Percentiles rank a stretch among this genome's conserved stretches.
Conservation (phyloP, 2,888 invertebrate genomes). For the Macropis europaea region DNA sequence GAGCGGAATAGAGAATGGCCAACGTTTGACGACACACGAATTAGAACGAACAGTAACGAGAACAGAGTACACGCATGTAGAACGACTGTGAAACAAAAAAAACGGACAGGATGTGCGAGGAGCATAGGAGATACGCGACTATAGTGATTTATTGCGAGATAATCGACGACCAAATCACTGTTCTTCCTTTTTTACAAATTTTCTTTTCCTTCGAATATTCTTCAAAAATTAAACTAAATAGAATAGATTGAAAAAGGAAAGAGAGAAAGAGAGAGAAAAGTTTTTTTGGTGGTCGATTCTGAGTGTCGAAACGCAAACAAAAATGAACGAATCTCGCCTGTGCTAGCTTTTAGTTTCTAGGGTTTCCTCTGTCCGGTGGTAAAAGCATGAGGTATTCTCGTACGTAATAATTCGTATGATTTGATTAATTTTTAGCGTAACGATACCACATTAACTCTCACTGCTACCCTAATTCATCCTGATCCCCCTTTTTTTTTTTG, state of each 20-base stretch:
- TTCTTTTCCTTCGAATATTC: background rate
- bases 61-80: background rate
- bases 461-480: background rate
- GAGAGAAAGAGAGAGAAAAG: slow-evolving; percentile 35
- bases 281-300: slow-evolving; percentile 42
- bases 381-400: slow-evolving; percentile 79
- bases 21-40: slow-evolving; percentile 22
- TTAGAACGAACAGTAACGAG: background rate
- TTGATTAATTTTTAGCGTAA: slow-evolving; percentile 71
- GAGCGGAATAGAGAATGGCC: slow-evolving; percentile 3
- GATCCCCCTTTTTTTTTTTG: slow-evolving; percentile 1
- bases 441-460: slow-evolving; percentile 76
- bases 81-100: background rate
- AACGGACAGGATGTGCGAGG: background rate
- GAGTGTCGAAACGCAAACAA: slow-evolving; percentile 41
- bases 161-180: background rate
- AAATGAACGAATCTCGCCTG: slow-evolving; percentile 70
- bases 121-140: background rate
- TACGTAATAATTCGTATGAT: slow-evolving; percentile 77
- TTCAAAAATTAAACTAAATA: too few relatives aligned
- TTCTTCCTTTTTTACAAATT: slow-evolving; percentile 23
- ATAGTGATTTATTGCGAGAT: background rate
- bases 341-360: slow-evolving; percentile 76
- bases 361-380: slow-evolving; percentile 78
- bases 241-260: background rate